Base-by-base conservation (phyloP, 2,888 invertebrate species). In the Lydus trimaculatus region DNA sequence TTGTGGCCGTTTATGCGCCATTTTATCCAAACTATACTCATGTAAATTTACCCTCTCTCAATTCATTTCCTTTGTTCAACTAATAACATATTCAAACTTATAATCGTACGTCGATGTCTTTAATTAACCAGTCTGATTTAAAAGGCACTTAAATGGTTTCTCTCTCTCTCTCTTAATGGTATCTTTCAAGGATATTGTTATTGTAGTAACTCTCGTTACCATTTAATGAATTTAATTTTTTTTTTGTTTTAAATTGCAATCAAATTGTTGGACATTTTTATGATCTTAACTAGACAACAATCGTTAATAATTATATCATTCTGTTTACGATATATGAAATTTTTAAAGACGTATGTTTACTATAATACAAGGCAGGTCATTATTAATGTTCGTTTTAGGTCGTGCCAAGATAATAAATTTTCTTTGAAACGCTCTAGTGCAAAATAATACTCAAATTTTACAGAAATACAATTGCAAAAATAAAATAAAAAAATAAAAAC, bases 31-130 rank as follows among this genome's bases (percentile, higher is more conserved):
- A 43, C 43, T 43, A n/a, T n/a, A 43, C 43, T 43, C 43, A 17
- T 17, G 17, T 43, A 43, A 43, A 43, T 43, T 17, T 17, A 43
- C 43, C 43, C 43, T 43, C 17, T 7, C 43, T 17, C 43, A n/a
- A 43, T n/a, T 43, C 43, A 43, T 43, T 43, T 43, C 43, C 43
- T 43, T 43, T 43, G 43, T 43, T 43, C 43, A 43, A 43, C 43
- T 43, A 43, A 43, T 39, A 39, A 39, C 7, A 39, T 43, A 43
- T n/a, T 17, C 43, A 43, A 43, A 43, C n/a, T 43, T 43, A 43
- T 17, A 43, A 43, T 43, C 43, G 43, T 43, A 43, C 17, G 17
- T 43, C n/a, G 43, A 43, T 43, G 43, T 43, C 43, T 43, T 43
- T 43, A 43, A 43, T 43, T 43, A 43, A 43, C n/a, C 43, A 43